These are phyloP conservation scores for Embiotoca jacksoni DNA, from an alignment of 2,113 vertebrate species.

Conservation along the genomic window DNA sequence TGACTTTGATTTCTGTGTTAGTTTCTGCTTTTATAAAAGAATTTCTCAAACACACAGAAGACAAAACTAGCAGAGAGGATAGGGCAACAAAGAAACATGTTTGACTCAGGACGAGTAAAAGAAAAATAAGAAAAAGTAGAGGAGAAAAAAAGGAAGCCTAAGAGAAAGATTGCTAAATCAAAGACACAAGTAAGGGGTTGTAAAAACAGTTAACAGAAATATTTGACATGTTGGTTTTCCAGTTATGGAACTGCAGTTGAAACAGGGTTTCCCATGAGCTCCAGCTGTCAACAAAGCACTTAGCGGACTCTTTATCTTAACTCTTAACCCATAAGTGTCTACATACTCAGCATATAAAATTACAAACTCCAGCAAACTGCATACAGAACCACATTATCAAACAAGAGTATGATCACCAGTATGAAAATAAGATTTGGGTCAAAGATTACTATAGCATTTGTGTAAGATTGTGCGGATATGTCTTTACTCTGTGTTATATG, in stretches of 20 bases:
- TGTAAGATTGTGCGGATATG: neutral
- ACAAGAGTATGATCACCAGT: neutral
- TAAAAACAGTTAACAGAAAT: constrained; percentile 52
- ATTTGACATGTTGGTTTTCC: constrained; percentile 45
- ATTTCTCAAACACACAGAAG: neutral
- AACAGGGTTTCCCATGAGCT: constrained; percentile 44
- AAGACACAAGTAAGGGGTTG: constrained; percentile 37
- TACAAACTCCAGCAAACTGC: constrained; percentile 27
- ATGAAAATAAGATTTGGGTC: constrained; percentile 13
- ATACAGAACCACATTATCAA: constrained; percentile 12
- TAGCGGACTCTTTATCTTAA: constrained; percentile 30
- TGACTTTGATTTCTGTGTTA: neutral
- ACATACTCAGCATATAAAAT: constrained; percentile 13
- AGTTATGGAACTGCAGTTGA: constrained; percentile 39
- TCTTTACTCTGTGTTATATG: neutral
- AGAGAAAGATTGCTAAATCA: neutral
- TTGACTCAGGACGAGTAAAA: constrained; percentile 12
- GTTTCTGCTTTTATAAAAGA: neutral
- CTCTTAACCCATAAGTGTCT: constrained; percentile 15
- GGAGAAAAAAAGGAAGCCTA: neutral
- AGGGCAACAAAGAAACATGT: neutral
- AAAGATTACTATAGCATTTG: constrained; percentile 8
- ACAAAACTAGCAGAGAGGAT: neutral
- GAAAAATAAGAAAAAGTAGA: constrained; percentile 21
- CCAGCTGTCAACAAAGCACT: constrained; percentile 49